These are phyloP conservation scores for Struthio camelus DNA, from an alignment of 2,113 vertebrate genomes.

Conservation along the genomic window DNA sequence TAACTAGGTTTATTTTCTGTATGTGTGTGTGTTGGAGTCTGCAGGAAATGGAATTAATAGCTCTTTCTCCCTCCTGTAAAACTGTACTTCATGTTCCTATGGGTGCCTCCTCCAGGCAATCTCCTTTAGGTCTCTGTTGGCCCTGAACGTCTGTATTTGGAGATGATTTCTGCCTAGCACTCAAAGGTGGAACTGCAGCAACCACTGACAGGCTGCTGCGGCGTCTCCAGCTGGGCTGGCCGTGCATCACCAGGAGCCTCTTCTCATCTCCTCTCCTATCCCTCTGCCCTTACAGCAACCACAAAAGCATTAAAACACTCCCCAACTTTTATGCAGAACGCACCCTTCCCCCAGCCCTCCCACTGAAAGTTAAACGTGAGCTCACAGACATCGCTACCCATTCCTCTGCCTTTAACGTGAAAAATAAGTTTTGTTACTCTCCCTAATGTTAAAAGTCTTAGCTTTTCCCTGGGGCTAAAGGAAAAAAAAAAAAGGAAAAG, in stretches of 20 bases:
- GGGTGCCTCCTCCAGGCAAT: neutral
- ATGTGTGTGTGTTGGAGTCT: neutral
- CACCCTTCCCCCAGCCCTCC: neutral
- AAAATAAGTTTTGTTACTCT: slow-evolving; percentile 69
- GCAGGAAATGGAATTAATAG: neutral
- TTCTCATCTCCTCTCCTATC: neutral
- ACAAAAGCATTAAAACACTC: neutral
- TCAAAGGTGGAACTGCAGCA: neutral
- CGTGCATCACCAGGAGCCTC: neutral
- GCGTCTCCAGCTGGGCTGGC: neutral
- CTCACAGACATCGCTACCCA: neutral
- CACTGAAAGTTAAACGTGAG: slow-evolving; percentile 34
- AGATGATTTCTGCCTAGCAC: neutral
- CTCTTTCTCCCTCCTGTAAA: neutral
- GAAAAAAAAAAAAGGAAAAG: neutral
- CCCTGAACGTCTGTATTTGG: neutral
- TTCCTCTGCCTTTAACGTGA: slow-evolving; percentile 54
- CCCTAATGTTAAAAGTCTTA: slow-evolving; percentile 65
- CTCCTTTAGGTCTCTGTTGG: neutral
- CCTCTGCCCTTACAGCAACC: neutral
- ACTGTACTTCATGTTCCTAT: neutral
- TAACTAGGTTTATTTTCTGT: neutral
- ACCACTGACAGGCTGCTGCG: neutral
- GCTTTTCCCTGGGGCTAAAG: slow-evolving; percentile 57
- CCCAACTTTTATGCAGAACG: neutral